Percentiles rank a stretch among this genome's conserved stretches.
Conservation (phyloP, 2,888 invertebrate species). For the Megastigmus dorsalis region DNA sequence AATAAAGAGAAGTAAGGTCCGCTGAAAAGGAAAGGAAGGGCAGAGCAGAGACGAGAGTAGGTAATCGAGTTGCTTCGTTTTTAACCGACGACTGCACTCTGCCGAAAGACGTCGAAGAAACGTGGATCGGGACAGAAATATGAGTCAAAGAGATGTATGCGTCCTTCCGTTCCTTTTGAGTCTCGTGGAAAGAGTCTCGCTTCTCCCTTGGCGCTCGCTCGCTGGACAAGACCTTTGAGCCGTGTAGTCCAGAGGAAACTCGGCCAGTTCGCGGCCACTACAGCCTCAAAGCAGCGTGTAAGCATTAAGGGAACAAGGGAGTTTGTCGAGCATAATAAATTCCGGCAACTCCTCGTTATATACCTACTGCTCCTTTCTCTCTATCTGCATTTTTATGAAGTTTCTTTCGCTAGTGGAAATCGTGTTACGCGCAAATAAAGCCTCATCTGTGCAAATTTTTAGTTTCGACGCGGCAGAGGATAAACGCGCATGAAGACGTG, state of each 20-base stretch:
- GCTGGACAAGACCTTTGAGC: too few species aligned
- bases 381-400: constrained; percentile 39
- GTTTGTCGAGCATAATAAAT: constrained; percentile 17
- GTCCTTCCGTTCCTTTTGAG: too few species aligned
- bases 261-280: too few species aligned
- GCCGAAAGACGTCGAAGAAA: too few species aligned
- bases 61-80: constrained; percentile 66
- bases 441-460: too few species aligned
- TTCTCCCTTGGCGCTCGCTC: too few species aligned
- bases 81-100: too few species aligned
- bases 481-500: background rate
- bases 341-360: constrained; percentile 3
- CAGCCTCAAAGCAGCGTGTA: too few species aligned
- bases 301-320: constrained; percentile 31
- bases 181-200: too few species aligned
- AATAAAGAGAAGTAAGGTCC: constrained; percentile 65
- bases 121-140: constrained; percentile 54
- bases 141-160: constrained; percentile 54
- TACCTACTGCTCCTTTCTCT: too few species aligned
- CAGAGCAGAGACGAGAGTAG: constrained; percentile 34
- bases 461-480: background rate
- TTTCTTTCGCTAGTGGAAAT: background rate
- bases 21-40: background rate
- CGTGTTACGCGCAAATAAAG: background rate
- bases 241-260: too few species aligned